Percentiles rank a stretch among this genome's conserved stretches.
Evolutionary conservation across 1,140 invertebrate species (phyloP).

Genomic region (Saccostrea echinata): DNA sequence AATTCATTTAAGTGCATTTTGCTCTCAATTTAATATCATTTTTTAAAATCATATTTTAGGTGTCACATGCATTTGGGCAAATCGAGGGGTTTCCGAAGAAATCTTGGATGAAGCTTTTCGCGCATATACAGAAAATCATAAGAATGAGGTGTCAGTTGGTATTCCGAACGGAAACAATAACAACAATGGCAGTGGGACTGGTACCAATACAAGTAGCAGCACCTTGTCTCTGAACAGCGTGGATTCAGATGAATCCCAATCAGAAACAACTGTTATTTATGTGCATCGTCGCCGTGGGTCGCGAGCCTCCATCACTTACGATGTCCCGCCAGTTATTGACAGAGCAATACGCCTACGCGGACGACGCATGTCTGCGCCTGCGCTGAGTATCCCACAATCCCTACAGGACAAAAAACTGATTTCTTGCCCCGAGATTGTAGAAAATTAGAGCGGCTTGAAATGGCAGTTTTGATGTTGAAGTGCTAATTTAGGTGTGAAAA

Average conservation of each 20-base stretch:
- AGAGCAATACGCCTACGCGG: constrained; percentile 56
- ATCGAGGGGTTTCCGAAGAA: constrained; percentile 59
- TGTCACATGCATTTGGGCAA: constrained; percentile 60
- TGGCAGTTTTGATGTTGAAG: not conserved
- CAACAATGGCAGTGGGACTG: constrained; percentile 41
- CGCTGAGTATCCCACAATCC: constrained; percentile 48
- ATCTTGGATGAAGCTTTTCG: constrained; percentile 57
- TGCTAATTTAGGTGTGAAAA: constrained; percentile 7
- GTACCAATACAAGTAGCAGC: constrained; percentile 47
- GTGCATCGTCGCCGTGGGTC: constrained; percentile 56
- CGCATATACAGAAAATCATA: constrained; percentile 50
- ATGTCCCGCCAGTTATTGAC: constrained; percentile 56
- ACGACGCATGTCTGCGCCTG: constrained; percentile 59
- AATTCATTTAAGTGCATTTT: too few species aligned
- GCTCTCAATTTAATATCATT: too few species aligned
- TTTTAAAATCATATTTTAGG: constrained; percentile 21
- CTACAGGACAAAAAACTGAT: constrained; percentile 48
- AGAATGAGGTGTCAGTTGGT: constrained; percentile 24
- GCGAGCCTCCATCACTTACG: constrained; percentile 59
- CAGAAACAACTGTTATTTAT: constrained; percentile 59
- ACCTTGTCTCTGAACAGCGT: constrained; percentile 55
- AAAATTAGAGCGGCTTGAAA: constrained; percentile 40
- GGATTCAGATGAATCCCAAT: constrained; percentile 60
- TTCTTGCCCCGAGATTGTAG: constrained; percentile 55
- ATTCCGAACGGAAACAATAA: constrained; percentile 26